These are phyloP conservation scores for Gymnoscelis rufifasciata DNA, from an alignment of 2,888 invertebrate species.

Conservation along the genomic window DNA sequence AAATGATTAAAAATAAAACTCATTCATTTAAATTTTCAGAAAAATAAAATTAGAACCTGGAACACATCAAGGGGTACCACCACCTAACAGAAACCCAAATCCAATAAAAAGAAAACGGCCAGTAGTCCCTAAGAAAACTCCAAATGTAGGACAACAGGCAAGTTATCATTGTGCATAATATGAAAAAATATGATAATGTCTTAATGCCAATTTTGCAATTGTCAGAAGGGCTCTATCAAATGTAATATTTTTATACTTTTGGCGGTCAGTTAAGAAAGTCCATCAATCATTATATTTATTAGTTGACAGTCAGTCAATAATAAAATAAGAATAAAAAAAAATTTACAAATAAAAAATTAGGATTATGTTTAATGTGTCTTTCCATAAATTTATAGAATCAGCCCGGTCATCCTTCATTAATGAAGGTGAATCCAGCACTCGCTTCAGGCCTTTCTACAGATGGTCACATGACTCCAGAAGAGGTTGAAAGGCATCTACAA, in stretches of 20 bases:
- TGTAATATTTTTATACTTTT: no score
- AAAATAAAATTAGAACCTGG: slow-evolving; percentile 69
- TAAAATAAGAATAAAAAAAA: no score
- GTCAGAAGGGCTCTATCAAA: no score
- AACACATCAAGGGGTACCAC: slow-evolving; percentile 50
- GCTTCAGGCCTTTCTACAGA: slow-evolving; percentile 74
- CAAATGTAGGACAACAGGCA: slow-evolving; percentile 59
- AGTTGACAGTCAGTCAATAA: no score
- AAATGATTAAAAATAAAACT: no score
- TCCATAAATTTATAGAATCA: slow-evolving; percentile 70
- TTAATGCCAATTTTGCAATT: no score
- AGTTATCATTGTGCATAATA: slow-evolving; percentile 31
- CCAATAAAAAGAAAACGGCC: slow-evolving; percentile 68
- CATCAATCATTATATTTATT: no score
- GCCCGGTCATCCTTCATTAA: slow-evolving; percentile 58
- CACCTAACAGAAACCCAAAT: slow-evolving; percentile 56
- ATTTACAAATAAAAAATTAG: no score
- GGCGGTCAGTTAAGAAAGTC: no score
- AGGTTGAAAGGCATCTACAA: slow-evolving; percentile 93
- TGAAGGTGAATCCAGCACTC: slow-evolving; percentile 76
- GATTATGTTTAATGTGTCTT: no score
- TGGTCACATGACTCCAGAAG: slow-evolving; percentile 94
- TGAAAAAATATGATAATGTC: background rate
- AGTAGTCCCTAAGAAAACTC: slow-evolving; percentile 64
- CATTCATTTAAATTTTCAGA: slow-evolving; percentile 56